Base-by-base conservation (phyloP, 2,113 vertebrate genomes). In the Pseudopodoces humilis region DNA sequence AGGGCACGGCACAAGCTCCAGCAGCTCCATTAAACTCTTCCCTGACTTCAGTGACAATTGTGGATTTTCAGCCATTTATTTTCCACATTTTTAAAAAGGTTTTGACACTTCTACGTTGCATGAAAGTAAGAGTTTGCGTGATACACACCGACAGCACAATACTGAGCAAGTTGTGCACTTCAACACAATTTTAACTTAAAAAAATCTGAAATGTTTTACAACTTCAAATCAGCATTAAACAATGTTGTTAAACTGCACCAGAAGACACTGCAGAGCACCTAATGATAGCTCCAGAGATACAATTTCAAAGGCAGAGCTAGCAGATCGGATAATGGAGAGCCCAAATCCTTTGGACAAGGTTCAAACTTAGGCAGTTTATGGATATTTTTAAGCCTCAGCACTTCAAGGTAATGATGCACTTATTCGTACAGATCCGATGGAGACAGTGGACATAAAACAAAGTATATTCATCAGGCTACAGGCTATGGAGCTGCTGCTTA, bases 331-430 rank as follows among this genome's bases (percentile, higher is more conserved):
- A 95, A 97, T 94, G 95, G 94, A 79, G 91, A 94, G 95, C 79
- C 96, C 96, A 97, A 97, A 97, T 97, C 94, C 97, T 97, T 94
- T 96, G 95, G 97, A 97, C 96, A 94, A 95, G 92, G 90, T 97
- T 97, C 97, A 98, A 97, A 96, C 92, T 97, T 76, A 46, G 4
- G 94, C 87, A 92, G 92, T 97, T 96, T 95, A 96, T 83, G 96
- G 93, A 74, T 92, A 97, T 97, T 96, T 97, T 97, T 97, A 94
- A 97, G 96, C 90, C 94, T 84, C 90, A 97, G 92, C 92, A 91
- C 80, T 71, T 93, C 37, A 80, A 91, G 95, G 91, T 91, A 97
- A 95, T 43, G 92, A 98, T 97, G 96, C 87, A 97, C 94, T 97
- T 92, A 96, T 50, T 96, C 69, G 95, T 92, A 96, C 76, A 49